Evolutionary conservation across 2,888 invertebrate species (phyloP).

Genomic region (Epinotia brunnichana): DNA sequence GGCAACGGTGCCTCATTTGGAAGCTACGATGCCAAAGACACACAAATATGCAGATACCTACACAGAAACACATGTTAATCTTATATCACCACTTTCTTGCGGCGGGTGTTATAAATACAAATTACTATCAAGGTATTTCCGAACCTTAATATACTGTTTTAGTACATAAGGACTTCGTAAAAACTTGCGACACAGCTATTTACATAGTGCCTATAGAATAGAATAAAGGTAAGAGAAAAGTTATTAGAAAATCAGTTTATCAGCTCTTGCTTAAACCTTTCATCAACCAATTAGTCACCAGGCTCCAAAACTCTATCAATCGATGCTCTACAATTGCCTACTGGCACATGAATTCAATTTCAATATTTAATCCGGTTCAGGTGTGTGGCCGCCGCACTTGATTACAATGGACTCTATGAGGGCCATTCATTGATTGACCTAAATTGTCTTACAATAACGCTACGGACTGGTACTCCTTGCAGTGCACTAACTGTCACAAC

Average conservation of each 20-base stretch:
- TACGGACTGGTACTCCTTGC: slow-evolving; percentile 31
- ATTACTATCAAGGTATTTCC: too few relatives aligned
- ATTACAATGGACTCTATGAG: slow-evolving; percentile 49
- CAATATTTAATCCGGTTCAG: slow-evolving; percentile 17
- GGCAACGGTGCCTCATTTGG: too few relatives aligned
- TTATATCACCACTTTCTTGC: too few relatives aligned
- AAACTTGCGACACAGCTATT: too few relatives aligned
- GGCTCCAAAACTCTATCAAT: slow-evolving; percentile 10
- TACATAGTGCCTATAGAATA: too few relatives aligned
- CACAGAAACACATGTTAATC: too few relatives aligned
- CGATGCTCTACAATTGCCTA: neutral
- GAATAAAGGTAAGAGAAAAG: too few relatives aligned
- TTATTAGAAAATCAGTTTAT: neutral
- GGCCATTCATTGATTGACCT: slow-evolving; percentile 73
- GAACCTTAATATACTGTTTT: too few relatives aligned
- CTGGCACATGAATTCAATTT: slow-evolving; percentile 7
- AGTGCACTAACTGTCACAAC: neutral
- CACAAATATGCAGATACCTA: too few relatives aligned
- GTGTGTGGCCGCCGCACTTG: slow-evolving; percentile 21
- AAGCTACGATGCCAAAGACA: too few relatives aligned
- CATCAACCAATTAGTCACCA: neutral
- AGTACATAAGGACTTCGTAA: too few relatives aligned
- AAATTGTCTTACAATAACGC: slow-evolving; percentile 73
- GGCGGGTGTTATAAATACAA: too few relatives aligned
- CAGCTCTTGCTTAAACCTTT: neutral